Evolutionary conservation across 2,797 vertebrate genomes (phyloP).

Genomic region (Thamnophis elegans): DNA sequence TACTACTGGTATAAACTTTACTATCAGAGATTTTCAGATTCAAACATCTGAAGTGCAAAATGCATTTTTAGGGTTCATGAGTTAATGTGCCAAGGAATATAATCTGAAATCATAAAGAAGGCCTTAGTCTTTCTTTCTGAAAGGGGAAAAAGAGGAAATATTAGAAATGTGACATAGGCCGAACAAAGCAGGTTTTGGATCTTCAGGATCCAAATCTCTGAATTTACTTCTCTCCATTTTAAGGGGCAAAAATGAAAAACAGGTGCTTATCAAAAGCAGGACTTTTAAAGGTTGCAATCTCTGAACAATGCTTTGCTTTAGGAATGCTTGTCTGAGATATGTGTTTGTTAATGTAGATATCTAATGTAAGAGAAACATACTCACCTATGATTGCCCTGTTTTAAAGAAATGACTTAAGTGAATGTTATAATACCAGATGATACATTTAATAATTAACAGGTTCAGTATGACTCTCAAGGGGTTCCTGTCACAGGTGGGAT

Average conservation of each 20-base stretch:
- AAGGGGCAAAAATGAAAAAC: background rate
- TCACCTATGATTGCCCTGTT: background rate
- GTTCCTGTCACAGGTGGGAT: background rate
- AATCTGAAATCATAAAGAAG: background rate
- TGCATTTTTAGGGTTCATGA: background rate
- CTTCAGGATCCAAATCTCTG: background rate
- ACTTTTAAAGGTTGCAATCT: background rate
- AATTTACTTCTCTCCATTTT: background rate
- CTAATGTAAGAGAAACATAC: background rate
- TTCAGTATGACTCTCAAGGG: background rate
- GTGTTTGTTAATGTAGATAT: background rate
- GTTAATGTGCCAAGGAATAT: background rate
- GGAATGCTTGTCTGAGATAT: background rate
- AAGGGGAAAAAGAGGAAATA: background rate
- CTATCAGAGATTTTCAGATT: background rate
- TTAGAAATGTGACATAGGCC: background rate
- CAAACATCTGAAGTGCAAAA: background rate
- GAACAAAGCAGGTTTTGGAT: background rate
- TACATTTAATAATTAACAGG: background rate
- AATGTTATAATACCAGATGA: background rate
- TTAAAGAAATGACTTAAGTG: background rate
- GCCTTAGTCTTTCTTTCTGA: background rate
- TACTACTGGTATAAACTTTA: background rate
- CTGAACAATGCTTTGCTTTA: background rate
- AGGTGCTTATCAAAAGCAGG: background rate